Conservation (phyloP, 2,797 vertebrate species). For the Trachops cirrhosus region DNA sequence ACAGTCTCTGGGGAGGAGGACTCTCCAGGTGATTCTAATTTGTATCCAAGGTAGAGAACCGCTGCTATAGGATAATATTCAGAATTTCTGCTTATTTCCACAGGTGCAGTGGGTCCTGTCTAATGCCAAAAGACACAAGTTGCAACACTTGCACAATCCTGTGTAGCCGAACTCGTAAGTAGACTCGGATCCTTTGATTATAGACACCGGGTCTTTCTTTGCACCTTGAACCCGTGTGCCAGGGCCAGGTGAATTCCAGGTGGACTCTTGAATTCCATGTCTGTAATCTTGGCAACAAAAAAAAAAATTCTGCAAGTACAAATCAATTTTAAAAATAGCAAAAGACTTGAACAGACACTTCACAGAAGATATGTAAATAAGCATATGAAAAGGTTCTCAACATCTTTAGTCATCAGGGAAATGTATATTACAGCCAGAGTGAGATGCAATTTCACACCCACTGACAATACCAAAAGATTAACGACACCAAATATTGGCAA, state of each 20-base stretch:
- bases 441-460: background rate
- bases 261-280: background rate
- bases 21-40: background rate
- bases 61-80: background rate
- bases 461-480: slow-evolving; percentile 34
- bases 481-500: slow-evolving; percentile 15
- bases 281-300: background rate
- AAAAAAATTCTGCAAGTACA: background rate
- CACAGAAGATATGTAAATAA: slow-evolving; percentile 32
- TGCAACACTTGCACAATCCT: background rate
- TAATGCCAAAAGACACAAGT: background rate
- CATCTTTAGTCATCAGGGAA: slow-evolving; percentile 22
- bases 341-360: background rate
- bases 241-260: background rate
- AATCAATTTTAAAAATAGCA: slow-evolving; percentile 13
- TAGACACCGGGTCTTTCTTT: background rate
- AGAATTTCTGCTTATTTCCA: background rate
- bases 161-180: background rate
- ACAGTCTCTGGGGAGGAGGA: background rate
- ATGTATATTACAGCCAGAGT: slow-evolving; percentile 38
- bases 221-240: background rate
- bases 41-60: background rate
- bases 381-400: background rate
- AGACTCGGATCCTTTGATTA: background rate
- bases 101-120: background rate